phyloP scores from a whole-genome alignment of 1,140 invertebrate genomes.

The Drosophila cardini region DNA sequence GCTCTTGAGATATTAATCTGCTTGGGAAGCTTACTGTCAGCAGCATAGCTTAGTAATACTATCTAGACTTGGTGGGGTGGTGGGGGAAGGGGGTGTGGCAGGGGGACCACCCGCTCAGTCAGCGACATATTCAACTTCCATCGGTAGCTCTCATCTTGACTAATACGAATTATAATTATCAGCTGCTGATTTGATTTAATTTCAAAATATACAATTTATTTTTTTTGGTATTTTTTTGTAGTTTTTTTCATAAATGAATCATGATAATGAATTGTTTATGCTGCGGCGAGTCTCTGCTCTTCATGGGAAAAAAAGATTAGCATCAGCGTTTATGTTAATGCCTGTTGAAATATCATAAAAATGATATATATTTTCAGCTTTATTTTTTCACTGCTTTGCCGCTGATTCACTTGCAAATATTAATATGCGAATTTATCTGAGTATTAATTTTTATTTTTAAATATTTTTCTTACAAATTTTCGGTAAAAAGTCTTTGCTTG shows the following conservation, averaged over 20 bases:
- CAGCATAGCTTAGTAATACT: slow-evolving; percentile 5
- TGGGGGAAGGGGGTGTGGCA: background rate
- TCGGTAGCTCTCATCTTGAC: slow-evolving; percentile 79
- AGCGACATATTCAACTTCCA: slow-evolving; percentile 23
- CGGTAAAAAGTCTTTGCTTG: slow-evolving; percentile 9
- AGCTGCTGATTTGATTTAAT: slow-evolving; percentile 71
- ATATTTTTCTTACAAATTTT: slow-evolving; percentile 26
- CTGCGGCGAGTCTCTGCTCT: slow-evolving; percentile 51
- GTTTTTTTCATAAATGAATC: slow-evolving; percentile 72
- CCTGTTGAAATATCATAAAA: slow-evolving; percentile 70
- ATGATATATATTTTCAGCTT: slow-evolving; percentile 69
- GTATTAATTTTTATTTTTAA: background rate
- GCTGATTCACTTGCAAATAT: slow-evolving; percentile 74
- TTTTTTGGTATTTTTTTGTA: background rate
- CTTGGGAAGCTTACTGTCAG: slow-evolving; percentile 70
- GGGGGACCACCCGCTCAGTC: slow-evolving; percentile 66
- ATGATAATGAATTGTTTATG: slow-evolving; percentile 82
- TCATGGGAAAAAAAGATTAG: slow-evolving; percentile 82
- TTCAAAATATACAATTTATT: slow-evolving; percentile 8
- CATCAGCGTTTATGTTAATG: slow-evolving; percentile 79
- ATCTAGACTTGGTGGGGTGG: background rate
- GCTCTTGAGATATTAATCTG: slow-evolving; percentile 81
- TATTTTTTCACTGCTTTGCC: slow-evolving; percentile 43
- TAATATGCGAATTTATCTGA: slow-evolving; percentile 22
- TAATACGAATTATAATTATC: slow-evolving; percentile 64